Conservation (phyloP, 2,797 vertebrate genomes). For the Danio kyathit region DNA sequence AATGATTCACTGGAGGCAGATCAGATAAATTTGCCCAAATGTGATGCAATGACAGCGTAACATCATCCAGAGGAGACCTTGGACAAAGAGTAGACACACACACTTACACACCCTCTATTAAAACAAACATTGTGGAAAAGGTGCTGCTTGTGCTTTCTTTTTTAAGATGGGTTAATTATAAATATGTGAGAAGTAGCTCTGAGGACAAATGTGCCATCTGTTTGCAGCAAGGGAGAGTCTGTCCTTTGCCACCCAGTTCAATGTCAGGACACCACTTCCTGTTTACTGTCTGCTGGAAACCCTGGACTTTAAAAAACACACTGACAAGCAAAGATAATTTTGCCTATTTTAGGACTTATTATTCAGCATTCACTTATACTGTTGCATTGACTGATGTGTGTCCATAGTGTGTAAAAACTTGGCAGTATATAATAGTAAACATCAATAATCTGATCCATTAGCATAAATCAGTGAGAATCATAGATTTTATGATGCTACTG, state of each 20-base stretch:
- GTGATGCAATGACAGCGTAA: constrained; percentile 44
- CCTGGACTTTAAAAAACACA: background rate
- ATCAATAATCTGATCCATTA: too few relatives aligned
- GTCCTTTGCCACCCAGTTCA: constrained; percentile 31
- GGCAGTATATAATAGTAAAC: too few relatives aligned
- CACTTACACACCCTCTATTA: constrained; percentile 6
- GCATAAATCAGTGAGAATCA: too few relatives aligned
- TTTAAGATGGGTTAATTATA: constrained; percentile 60
- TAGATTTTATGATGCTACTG: too few relatives aligned
- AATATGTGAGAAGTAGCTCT: constrained; percentile 47
- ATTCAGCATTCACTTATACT: too few relatives aligned
- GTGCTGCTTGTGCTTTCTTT: constrained; percentile 24
- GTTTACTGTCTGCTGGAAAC: background rate
- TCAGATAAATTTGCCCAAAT: constrained; percentile 28
- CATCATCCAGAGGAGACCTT: constrained; percentile 38
- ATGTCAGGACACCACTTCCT: constrained; percentile 16
- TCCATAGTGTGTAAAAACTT: too few relatives aligned
- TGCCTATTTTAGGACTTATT: too few relatives aligned
- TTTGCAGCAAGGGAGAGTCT: constrained; percentile 49
- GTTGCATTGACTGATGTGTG: too few relatives aligned
- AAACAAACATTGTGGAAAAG: background rate
- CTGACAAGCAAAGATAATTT: background rate
- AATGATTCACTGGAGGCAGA: constrained; percentile 8
- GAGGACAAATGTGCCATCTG: constrained; percentile 62
- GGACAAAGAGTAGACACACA: constrained; percentile 1